Evolutionary conservation across 92 coral and sea anemone species (phyloP).

Genomic region (Phymanthus crucifer): DNA sequence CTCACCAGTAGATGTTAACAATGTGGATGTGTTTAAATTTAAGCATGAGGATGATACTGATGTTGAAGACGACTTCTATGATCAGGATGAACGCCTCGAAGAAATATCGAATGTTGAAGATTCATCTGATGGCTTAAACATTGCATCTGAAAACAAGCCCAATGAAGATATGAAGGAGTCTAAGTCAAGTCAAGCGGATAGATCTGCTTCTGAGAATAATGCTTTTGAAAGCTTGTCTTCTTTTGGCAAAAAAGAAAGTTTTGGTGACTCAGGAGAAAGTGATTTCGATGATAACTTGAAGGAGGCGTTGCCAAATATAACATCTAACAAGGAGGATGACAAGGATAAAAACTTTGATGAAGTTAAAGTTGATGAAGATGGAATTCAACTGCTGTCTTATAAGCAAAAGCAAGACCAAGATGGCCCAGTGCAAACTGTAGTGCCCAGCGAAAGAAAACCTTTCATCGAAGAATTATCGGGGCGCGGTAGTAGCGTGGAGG

Average conservation of each 20-base stretch:
- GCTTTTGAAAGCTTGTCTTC: not conserved
- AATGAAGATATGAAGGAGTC: not conserved
- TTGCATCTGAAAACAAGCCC: not conserved
- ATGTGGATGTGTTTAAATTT: not conserved
- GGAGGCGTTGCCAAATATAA: not conserved
- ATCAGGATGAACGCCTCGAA: not conserved
- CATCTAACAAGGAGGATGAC: not conserved
- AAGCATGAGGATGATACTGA: slow-evolving; percentile 29
- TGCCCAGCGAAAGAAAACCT: not conserved
- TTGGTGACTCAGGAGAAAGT: slow-evolving; percentile 5
- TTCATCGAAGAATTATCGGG: not conserved
- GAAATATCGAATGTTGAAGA: not conserved
- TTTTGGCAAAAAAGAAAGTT: not conserved
- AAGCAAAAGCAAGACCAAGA: not conserved
- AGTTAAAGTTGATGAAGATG: slow-evolving; percentile 7
- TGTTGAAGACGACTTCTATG: not conserved
- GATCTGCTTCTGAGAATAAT: not conserved
- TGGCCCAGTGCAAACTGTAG: not conserved
- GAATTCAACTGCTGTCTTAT: slow-evolving; percentile 1
- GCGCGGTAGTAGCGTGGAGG: not conserved
- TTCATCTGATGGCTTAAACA: not conserved
- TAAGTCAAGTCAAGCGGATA: not conserved
- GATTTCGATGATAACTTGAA: not conserved
- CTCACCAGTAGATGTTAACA: not conserved
- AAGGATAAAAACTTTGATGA: not conserved